phyloP scores from a whole-genome alignment of 2,888 invertebrate species.

The Diarsia rubi region DNA sequence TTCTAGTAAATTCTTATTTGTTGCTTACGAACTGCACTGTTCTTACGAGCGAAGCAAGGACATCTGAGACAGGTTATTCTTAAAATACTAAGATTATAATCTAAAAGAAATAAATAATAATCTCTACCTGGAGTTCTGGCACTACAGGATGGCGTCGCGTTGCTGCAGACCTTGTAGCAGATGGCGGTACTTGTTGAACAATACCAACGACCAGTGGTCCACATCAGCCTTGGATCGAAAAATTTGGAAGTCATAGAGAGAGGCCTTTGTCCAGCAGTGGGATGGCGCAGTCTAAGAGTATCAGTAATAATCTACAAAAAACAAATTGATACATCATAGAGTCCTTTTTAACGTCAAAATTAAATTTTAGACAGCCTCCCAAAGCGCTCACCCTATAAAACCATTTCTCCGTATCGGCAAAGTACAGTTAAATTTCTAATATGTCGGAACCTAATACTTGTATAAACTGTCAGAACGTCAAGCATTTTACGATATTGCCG shows the following conservation, averaged over 20 bases:
- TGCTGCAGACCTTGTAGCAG: no score
- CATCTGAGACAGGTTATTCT: neutral
- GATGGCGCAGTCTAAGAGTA: no score
- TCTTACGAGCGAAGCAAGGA: neutral
- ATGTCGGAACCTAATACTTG: constrained; percentile 27
- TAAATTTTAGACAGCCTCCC: neutral
- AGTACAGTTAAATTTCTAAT: constrained; percentile 25
- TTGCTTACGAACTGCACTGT: neutral
- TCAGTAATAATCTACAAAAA: neutral
- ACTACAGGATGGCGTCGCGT: no score
- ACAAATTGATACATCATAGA: neutral
- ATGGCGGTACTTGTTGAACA: no score
- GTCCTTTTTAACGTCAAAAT: neutral
- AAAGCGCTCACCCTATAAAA: neutral
- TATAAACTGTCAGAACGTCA: constrained; percentile 35
- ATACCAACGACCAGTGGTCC: no score
- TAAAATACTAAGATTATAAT: constrained; percentile 16
- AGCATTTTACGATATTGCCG: constrained; percentile 45
- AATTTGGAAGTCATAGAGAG: no score
- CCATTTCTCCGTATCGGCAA: neutral
- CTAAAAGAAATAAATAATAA: no score
- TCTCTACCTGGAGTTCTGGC: no score
- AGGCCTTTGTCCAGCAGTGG: no score
- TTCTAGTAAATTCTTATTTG: no score
- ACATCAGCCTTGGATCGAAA: no score